Percentiles rank a stretch among this genome's conserved stretches.
These are phyloP conservation scores for Heliconius cydno DNA, from an alignment of 2,888 invertebrate species.

Conservation along the genomic window DNA sequence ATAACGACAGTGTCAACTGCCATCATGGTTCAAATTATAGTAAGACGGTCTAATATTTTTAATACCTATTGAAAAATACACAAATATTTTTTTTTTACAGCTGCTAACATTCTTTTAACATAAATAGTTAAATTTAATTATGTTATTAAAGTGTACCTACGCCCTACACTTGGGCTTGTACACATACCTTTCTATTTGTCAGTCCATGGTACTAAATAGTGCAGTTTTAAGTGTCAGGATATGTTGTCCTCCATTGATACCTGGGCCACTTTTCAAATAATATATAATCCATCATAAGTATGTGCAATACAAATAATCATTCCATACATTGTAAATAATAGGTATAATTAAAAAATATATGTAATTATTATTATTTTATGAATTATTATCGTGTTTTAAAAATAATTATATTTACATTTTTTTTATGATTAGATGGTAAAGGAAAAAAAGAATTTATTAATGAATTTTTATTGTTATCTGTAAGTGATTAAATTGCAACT, in stretches of 20 bases:
- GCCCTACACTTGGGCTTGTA: background rate
- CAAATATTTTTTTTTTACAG: background rate
- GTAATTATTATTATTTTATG: background rate
- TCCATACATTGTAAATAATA: constrained; percentile 5
- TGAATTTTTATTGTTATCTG: background rate
- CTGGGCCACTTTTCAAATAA: background rate
- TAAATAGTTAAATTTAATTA: background rate
- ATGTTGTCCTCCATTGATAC: too few relatives aligned
- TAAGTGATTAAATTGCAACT: constrained; percentile 23
- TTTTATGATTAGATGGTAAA: background rate
- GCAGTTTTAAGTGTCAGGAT: background rate
- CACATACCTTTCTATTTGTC: background rate
- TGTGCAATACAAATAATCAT: constrained; percentile 1
- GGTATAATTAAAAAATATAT: background rate
- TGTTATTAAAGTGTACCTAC: background rate
- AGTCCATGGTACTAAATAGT: background rate
- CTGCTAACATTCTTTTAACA: background rate
- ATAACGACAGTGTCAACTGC: background rate
- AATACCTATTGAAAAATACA: background rate
- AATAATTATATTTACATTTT: background rate
- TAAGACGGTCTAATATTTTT: background rate
- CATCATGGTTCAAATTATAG: background rate
- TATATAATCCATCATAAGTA: background rate
- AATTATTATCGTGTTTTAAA: background rate
- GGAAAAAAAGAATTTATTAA: constrained; percentile 8